Base-by-base conservation (phyloP, 2,113 vertebrate species). In the Rhea pennata region DNA sequence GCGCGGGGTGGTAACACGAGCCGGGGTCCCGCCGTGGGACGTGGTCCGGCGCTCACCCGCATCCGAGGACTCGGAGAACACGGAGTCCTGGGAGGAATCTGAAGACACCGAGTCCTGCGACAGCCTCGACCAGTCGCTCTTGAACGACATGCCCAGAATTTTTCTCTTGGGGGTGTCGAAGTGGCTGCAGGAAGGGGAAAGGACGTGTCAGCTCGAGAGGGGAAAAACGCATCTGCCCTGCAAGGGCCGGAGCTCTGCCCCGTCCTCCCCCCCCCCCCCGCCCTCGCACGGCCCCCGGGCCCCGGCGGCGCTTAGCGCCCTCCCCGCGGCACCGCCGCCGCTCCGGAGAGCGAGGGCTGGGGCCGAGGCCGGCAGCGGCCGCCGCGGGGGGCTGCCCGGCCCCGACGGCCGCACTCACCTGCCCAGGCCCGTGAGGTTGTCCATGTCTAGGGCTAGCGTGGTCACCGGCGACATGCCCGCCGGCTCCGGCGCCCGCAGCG, bases 1-100 rank as follows among this genome's bases (percentile, higher is more conserved):
- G 36, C 36, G 36, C 36, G 36, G 36, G 36, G 36, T 36, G 36
- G 36, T 36, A 6, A 36, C 36, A 36, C 36, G 17, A 22, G 42
- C 11, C 29, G 16, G 17, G 22, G 33, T 31, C 48, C 69, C 36
- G 36, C 36, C 36, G 36, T 36, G 36, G 6, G 36, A 36, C 36
- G 36, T 6, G 36, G 36, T 36, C 36, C 69, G 20, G 23, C 39
- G 54, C 98, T 98, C 88, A 99, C 99, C 99, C 88, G 98, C 98
- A 97, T 99, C 99, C 33, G 98, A 98, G 44, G 98, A 98, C 94
- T 99, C 99, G 5, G 99, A 99, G 23, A 98, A 97, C 11, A 93
- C 90, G 5, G 97, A 97, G 42, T 79, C 92, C 58, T 67, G 88
- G 7, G 92, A 70, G 1, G 7, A 96, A 31, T 74, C 94, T 1